Evolutionary conservation across 2,888 invertebrate species (phyloP).

Genomic region (Tetheella fluctuosa): DNA sequence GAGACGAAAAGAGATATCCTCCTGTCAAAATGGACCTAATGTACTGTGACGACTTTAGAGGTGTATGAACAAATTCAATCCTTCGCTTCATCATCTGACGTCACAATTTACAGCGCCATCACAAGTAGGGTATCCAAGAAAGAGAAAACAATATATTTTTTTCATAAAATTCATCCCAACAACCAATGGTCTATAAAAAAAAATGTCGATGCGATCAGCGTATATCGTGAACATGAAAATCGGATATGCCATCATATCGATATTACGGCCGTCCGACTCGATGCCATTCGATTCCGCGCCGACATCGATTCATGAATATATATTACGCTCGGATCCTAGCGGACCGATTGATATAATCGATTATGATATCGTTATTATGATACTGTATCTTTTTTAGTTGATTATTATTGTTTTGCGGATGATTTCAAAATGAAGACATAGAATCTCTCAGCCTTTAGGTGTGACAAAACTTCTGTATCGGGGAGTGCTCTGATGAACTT

Average conservation of each 20-base stretch:
- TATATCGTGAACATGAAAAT: constrained; percentile 43
- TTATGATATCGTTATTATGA: constrained; percentile 25
- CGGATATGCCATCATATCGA: constrained; percentile 62
- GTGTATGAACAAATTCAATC: too few relatives aligned
- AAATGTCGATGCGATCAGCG: constrained; percentile 36
- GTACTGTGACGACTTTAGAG: too few relatives aligned
- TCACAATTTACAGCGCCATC: too few relatives aligned
- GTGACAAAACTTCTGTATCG: too few relatives aligned
- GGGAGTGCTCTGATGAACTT: too few relatives aligned
- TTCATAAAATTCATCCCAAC: constrained; percentile 10
- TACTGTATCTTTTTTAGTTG: neutral
- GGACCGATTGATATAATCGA: constrained; percentile 38
- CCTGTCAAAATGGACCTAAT: too few relatives aligned
- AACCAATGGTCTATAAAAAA: constrained; percentile 26
- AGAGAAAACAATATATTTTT: neutral
- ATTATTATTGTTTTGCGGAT: neutral
- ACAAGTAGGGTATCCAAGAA: too few relatives aligned
- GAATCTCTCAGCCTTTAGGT: neutral
- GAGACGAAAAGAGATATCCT: too few relatives aligned
- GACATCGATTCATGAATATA: constrained; percentile 69
- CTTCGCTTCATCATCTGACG: too few relatives aligned
- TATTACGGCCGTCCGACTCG: constrained; percentile 58
- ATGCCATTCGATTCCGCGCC: constrained; percentile 37
- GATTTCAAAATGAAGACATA: neutral
- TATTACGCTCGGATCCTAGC: constrained; percentile 41